Percentiles rank a stretch among this genome's conserved stretches.
Evolutionary conservation across 2,113 vertebrate species (phyloP).

Genomic region (Orthonyx spaldingii): DNA sequence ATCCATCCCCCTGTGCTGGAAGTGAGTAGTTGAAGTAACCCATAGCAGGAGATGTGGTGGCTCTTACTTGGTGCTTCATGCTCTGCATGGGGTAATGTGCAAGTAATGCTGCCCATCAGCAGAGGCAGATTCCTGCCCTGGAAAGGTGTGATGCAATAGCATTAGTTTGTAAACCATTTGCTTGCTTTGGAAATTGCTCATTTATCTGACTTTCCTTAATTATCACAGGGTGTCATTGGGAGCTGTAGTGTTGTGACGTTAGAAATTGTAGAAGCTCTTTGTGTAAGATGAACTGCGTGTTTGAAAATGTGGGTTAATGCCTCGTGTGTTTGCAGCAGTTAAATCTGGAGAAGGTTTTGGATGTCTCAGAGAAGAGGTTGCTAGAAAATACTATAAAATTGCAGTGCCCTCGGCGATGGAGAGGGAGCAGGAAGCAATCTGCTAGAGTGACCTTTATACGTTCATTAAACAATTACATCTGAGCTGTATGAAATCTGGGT

Average conservation of each 20-base stretch:
- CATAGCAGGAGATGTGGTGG: neutral
- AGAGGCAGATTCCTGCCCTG: neutral
- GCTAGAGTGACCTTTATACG: neutral
- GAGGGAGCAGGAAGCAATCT: neutral
- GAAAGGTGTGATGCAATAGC: neutral
- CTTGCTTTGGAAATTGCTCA: neutral
- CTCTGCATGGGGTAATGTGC: too few species aligned
- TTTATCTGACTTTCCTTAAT: neutral
- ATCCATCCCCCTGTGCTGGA: neutral
- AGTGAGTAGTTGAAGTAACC: neutral
- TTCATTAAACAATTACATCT: neutral
- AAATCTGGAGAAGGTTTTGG: neutral
- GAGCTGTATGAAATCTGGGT: neutral
- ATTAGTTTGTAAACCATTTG: neutral
- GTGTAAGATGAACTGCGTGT: rapidly evolving
- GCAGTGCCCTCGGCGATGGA: neutral
- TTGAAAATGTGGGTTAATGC: neutral
- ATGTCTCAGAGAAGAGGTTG: neutral
- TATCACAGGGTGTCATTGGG: neutral
- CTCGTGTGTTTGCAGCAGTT: neutral
- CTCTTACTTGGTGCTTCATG: neutral
- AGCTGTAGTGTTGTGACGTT: rapidly evolving
- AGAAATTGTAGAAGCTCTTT: neutral
- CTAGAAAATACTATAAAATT: neutral
- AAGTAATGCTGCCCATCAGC: neutral